Evolutionary conservation across 2,888 invertebrate species (phyloP), one percentile per base, ranked within the genome.

Genomic region (Eupithecia subumbrata): DNA sequence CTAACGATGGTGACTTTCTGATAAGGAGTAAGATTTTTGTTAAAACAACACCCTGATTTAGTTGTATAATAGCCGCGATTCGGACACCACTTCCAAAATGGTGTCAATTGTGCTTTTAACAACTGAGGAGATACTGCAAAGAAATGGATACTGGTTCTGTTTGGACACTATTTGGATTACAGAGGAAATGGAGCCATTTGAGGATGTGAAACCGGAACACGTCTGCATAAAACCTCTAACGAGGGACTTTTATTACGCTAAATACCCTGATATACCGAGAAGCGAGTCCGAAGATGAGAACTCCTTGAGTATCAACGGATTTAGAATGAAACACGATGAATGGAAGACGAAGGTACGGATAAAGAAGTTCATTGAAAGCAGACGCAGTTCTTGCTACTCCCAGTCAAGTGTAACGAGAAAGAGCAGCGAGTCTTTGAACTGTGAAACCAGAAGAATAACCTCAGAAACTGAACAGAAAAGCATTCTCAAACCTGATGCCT

Each of bases 271-370:
- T 67, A 93, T 95, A 86, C 90, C 91, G 1, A 87, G 94, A 84
- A 94, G 95, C 80, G 94, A 94, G 84, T 94, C 94, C 0, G 95
- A 95, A 73, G 95, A 94, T 45, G 94, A 94, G 79, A 91, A 86
- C 75, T 89, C 93, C 2, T 78, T 93, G 60, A 91, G 90, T 69
- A 79, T 94, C 11, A 88, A 83, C 45, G 94, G 93, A 48, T 94
- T 94, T 82, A 84, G 82, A 81, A 85, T 76, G 43, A 94, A 94
- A 84, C 90, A 93, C 76, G 81, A 83, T 63, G 88, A 92, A 78
- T 93, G 94, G 93, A 91, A 90, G 83, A 87, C 90, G 1, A 94
- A 92, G 79, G 87, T 93, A 80, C 82, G 84, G 52, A 84, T 93
- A 63, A 89, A 87, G 82, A 88, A 86, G 82, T 86, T 88, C 40